Percentiles rank a stretch among this genome's conserved stretches.
These are phyloP conservation scores for Timema cristinae DNA, from an alignment of 2,888 invertebrate species.

Conservation along the genomic window DNA sequence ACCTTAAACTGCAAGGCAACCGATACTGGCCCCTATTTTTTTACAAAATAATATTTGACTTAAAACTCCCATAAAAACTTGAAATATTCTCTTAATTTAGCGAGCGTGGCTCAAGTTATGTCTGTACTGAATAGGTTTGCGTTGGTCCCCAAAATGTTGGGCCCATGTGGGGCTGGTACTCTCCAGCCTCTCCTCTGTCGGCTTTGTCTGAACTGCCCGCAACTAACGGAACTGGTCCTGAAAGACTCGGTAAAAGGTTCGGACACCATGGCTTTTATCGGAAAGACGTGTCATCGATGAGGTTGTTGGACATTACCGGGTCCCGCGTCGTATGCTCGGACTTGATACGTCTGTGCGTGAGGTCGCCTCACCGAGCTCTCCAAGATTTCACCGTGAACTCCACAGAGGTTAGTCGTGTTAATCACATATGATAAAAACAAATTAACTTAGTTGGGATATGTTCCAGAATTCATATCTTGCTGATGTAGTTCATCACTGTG, in stretches of 20 bases:
- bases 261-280: conserved; percentile 21
- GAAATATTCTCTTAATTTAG: background rate
- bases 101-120: background rate
- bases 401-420: background rate
- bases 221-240: conserved; percentile 25
- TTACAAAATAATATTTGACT: no score
- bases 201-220: conserved; percentile 21
- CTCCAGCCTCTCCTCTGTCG: conserved; percentile 16
- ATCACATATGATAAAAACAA: background rate
- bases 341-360: conserved; percentile 20
- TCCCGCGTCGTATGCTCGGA: conserved; percentile 20
- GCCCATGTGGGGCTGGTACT: background rate
- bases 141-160: conserved; percentile 19
- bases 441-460: background rate
- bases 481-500: background rate
- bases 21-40: background rate
- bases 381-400: background rate
- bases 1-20: no score
- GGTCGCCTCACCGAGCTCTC: background rate
- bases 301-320: conserved; percentile 24
- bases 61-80: background rate
- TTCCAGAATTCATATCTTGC: background rate
- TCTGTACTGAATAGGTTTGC: conserved; percentile 18
- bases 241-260: conserved; percentile 21
- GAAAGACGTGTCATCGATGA: conserved; percentile 22